phyloP scores from a whole-genome alignment of 2,113 vertebrate genomes.

The Alouatta palliata region DNA sequence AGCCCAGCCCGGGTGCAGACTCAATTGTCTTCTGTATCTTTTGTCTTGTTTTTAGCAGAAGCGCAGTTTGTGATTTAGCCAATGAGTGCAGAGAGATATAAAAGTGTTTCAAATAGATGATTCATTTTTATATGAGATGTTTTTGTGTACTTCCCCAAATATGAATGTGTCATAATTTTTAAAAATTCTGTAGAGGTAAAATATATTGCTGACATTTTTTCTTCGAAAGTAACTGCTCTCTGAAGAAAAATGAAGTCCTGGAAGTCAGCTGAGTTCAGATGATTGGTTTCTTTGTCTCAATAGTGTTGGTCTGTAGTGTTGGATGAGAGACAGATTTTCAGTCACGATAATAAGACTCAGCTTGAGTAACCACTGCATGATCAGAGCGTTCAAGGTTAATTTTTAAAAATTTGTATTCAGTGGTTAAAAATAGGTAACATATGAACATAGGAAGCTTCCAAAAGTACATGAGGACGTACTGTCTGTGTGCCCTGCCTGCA shows the following conservation, averaged over 20 bases:
- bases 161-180: not conserved
- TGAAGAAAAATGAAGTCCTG: not conserved
- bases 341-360: not conserved
- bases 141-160: not conserved
- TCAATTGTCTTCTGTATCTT: not conserved
- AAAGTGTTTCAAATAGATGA: not conserved
- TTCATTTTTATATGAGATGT: conserved; percentile 12
- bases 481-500: not conserved
- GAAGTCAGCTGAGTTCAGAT: not conserved
- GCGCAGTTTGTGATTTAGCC: not conserved
- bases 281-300: not conserved
- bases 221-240: not conserved
- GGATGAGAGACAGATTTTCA: not conserved
- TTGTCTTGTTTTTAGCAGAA: not conserved
- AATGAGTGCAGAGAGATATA: not conserved
- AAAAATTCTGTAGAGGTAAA: not conserved
- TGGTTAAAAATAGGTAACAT: not conserved
- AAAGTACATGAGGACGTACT: not conserved
- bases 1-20: too few species aligned
- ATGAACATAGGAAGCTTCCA: not conserved
- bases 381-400: not conserved
- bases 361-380: not conserved
- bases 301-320: not conserved
- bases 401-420: not conserved
- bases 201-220: not conserved